A percentile compares a stretch with the other conserved stretches of the same genome.
phyloP scores from a whole-genome alignment of 1,140 invertebrate genomes.

The Drosophila obscura region DNA sequence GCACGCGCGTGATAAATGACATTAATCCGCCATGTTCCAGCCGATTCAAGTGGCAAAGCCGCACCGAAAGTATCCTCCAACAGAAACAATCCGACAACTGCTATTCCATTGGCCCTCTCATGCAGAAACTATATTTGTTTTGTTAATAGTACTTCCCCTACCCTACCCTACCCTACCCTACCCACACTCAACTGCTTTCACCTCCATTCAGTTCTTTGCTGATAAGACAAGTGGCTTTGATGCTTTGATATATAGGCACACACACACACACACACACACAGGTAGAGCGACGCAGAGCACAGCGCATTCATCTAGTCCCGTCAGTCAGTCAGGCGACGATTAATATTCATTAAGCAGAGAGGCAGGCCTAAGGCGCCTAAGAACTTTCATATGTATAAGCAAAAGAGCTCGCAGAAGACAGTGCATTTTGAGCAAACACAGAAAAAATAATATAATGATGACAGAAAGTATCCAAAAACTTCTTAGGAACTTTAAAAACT shows the following conservation, averaged over 20 bases:
- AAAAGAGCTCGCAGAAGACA: too few species aligned
- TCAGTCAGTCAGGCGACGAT: constrained; percentile 53
- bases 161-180: neutral
- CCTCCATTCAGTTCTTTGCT: constrained; percentile 48
- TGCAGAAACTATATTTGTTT: constrained; percentile 76
- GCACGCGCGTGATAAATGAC: constrained; percentile 76
- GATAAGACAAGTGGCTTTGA: constrained; percentile 80
- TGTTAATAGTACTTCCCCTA: constrained; percentile 62
- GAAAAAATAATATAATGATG: too few species aligned
- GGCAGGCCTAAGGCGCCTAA: neutral
- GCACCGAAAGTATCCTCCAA: neutral
- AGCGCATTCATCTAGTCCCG: constrained; percentile 30
- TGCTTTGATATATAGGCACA: constrained; percentile 68
- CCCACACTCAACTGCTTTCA: constrained; percentile 53
- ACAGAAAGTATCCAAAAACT: neutral
- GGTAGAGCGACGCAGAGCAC: constrained; percentile 20
- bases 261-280: constrained; percentile 8
- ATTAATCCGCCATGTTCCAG: constrained; percentile 77
- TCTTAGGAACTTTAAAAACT: neutral
- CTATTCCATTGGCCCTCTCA: constrained; percentile 53
- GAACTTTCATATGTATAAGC: neutral
- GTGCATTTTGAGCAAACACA: too few species aligned
- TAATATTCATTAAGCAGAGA: constrained; percentile 54
- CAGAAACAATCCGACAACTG: constrained; percentile 29
- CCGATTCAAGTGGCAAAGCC: constrained; percentile 69